Conservation (phyloP, 2,797 vertebrate genomes). For the Toxotes lorentzi region DNA sequence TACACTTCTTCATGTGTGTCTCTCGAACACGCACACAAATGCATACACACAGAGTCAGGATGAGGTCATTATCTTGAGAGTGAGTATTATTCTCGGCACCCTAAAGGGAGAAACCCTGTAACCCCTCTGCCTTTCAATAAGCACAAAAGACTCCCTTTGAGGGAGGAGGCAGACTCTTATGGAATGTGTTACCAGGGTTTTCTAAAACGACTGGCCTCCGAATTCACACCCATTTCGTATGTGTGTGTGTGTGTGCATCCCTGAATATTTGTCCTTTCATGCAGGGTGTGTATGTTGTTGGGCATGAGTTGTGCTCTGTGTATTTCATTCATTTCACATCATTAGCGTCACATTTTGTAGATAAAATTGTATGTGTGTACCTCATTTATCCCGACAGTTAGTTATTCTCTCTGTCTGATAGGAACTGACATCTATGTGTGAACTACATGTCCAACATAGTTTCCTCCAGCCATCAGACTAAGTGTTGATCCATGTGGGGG, state of each 20-base stretch:
- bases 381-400: background rate
- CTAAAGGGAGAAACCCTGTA: conserved; percentile 85
- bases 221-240: conserved; percentile 60
- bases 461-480: conserved; percentile 21
- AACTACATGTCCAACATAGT: conserved; percentile 25
- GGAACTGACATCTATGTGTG: conserved; percentile 32
- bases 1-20: conserved; percentile 2
- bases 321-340: background rate
- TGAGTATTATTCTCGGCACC: conserved; percentile 76
- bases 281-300: background rate
- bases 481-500: conserved; percentile 43
- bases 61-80: conserved; percentile 81
- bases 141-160: conserved; percentile 79
- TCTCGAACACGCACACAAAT: conserved; percentile 20
- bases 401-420: conserved; percentile 5
- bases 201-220: conserved; percentile 57
- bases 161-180: conserved; percentile 71
- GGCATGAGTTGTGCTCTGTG: conserved; percentile 20
- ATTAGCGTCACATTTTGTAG: background rate
- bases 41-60: conserved; percentile 56
- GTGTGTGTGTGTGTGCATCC: background rate
- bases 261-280: conserved; percentile 30
- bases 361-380: conserved; percentile 6
- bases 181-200: conserved; percentile 82
- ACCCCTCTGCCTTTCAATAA: conserved; percentile 78